Conservation (phyloP, 1,140 invertebrate species). For the Uloborus diversus region DNA sequence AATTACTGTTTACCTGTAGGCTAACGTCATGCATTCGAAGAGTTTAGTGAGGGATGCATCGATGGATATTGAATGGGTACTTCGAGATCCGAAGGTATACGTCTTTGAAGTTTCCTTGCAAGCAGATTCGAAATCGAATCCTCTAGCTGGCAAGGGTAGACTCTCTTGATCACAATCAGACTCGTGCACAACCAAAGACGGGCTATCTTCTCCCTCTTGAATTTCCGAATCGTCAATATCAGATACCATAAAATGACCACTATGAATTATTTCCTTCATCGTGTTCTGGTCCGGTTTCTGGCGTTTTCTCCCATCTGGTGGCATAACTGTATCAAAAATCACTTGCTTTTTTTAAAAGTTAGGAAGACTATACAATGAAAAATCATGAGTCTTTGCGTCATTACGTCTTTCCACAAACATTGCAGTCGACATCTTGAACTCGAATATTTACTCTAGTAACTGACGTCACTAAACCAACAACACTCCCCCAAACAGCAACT, state of each 20-base stretch:
- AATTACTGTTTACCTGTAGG: conserved; percentile 97
- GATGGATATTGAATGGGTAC: conserved; percentile 76
- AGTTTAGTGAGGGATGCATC: conserved; percentile 93
- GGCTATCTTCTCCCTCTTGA: conserved; percentile 84
- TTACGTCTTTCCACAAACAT: neutral
- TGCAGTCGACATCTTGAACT: conserved; percentile 51
- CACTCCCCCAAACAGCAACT: conserved; percentile 52
- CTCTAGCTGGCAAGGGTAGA: conserved; percentile 54
- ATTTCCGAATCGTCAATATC: conserved; percentile 89
- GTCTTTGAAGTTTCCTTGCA: conserved; percentile 68
- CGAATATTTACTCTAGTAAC: conserved; percentile 46
- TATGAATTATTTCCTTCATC: conserved; percentile 84
- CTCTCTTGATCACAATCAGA: conserved; percentile 56
- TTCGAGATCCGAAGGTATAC: conserved; percentile 63
- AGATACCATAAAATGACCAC: conserved; percentile 98
- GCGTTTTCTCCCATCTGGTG: conserved; percentile 31
- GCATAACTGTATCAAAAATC: conserved; percentile 25
- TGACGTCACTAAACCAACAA: conserved; percentile 48
- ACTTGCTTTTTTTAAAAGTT: neutral
- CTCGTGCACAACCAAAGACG: conserved; percentile 74
- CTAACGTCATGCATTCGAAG: conserved; percentile 95
- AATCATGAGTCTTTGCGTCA: conserved; percentile 20
- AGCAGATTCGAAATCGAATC: conserved; percentile 65
- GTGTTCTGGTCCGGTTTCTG: conserved; percentile 42
- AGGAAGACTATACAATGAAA: neutral